Evolutionary conservation across 2,113 vertebrate species (phyloP).

Genomic region (Ursus arctos): DNA sequence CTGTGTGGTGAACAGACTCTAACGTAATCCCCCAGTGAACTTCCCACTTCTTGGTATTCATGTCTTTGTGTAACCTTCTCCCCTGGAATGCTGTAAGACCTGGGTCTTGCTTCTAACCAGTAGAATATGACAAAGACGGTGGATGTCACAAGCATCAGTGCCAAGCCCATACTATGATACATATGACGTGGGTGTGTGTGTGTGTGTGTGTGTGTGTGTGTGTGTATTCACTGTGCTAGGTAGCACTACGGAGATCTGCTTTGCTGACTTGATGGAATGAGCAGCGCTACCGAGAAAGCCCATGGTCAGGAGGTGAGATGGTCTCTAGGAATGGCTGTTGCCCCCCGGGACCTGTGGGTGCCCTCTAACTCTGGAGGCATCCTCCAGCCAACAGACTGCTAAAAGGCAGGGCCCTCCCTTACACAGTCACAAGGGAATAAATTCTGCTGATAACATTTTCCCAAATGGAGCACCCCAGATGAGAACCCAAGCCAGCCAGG

Average conservation of each 20-base stretch:
- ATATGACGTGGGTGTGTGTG: no score
- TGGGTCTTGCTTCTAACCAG: background rate
- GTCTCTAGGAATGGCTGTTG: background rate
- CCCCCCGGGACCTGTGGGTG: fast-evolving
- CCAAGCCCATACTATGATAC: background rate
- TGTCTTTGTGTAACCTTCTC: background rate
- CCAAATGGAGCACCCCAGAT: background rate
- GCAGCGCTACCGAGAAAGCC: background rate
- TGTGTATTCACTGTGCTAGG: background rate
- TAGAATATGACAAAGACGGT: background rate
- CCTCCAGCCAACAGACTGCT: background rate
- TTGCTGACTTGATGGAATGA: background rate
- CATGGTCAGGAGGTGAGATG: background rate
- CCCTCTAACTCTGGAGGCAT: background rate
- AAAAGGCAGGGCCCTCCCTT: background rate
- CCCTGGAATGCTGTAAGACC: no score
- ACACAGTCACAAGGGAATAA: background rate
- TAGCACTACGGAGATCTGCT: background rate
- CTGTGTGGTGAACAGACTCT: background rate
- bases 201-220: background rate
- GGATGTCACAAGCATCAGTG: background rate
- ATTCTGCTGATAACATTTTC: background rate
- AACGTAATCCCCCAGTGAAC: background rate
- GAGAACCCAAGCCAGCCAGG: background rate
- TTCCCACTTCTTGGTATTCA: background rate